Evolutionary conservation across 2,113 vertebrate genomes (phyloP).

Genomic region (Antechinus stuartii): DNA sequence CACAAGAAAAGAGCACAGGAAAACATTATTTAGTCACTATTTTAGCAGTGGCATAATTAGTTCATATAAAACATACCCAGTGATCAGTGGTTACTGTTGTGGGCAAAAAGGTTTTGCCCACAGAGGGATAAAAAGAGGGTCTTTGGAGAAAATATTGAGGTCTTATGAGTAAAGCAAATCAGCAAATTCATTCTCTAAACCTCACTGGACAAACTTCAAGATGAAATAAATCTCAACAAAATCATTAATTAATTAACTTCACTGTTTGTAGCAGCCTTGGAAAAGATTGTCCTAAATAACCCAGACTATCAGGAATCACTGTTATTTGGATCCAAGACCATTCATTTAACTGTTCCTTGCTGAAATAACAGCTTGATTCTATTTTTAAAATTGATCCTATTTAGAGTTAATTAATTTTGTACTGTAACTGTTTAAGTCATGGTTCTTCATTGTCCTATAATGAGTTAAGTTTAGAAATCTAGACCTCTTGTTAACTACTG

Average conservation of each 20-base stretch:
- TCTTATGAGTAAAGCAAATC: neutral
- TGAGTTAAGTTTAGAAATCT: neutral
- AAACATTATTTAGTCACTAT: neutral
- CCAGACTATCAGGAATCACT: neutral
- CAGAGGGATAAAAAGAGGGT: neutral
- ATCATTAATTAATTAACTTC: neutral
- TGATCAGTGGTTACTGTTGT: neutral
- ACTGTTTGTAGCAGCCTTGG: neutral
- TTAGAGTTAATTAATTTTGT: neutral
- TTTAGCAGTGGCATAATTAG: neutral
- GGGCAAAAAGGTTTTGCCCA: neutral
- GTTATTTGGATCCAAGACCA: neutral
- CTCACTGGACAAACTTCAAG: neutral
- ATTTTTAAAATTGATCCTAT: neutral
- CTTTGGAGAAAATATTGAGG: neutral
- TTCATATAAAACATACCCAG: no score
- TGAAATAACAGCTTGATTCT: no score
- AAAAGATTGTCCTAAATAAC: neutral
- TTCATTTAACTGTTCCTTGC: neutral
- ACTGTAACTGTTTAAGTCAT: neutral
- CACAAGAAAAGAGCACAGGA: neutral
- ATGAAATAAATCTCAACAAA: neutral
- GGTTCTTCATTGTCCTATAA: neutral
- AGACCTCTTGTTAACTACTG: neutral
- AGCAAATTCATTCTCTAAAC: neutral